Conservation (phyloP, 2,888 invertebrate species). For the Erannis defoliaria region DNA sequence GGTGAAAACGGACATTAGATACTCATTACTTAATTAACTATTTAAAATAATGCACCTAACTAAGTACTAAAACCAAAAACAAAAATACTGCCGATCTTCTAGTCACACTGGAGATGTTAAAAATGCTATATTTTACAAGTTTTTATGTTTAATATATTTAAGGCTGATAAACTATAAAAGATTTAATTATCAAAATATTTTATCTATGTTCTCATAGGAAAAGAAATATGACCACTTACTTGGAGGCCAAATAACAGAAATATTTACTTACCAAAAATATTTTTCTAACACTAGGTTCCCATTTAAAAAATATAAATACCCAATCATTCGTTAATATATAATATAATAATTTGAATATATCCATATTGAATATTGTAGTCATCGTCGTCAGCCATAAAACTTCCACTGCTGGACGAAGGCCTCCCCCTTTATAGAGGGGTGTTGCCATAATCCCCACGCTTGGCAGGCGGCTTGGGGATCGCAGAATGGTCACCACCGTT, state of each 20-base stretch:
- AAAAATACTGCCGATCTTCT: not conserved
- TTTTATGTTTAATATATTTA: not conserved
- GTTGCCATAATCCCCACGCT: too few relatives aligned
- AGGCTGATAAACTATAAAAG: not conserved
- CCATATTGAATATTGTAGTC: too few relatives aligned
- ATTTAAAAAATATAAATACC: not conserved
- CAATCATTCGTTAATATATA: not conserved
- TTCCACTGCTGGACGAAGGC: too few relatives aligned
- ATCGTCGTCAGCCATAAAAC: too few relatives aligned
- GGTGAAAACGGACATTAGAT: too few relatives aligned
- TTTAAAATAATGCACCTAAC: too few relatives aligned
- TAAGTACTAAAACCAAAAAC: not conserved
- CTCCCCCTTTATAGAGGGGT: too few relatives aligned
- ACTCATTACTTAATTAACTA: too few relatives aligned
- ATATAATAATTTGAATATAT: too few relatives aligned
- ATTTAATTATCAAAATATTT: not conserved
- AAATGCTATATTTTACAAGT: not conserved
- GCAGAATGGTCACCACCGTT: too few relatives aligned
- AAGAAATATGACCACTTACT: not conserved
- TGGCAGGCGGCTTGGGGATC: too few relatives aligned
- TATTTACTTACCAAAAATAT: slow-evolving; percentile 16
- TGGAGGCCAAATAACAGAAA: slow-evolving; percentile 18
- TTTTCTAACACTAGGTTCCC: slow-evolving; percentile 11
- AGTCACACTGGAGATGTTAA: not conserved
- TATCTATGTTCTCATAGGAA: not conserved